Evolutionary conservation across 2,113 vertebrate genomes (phyloP).

Genomic region (Oostethus manadensis): DNA sequence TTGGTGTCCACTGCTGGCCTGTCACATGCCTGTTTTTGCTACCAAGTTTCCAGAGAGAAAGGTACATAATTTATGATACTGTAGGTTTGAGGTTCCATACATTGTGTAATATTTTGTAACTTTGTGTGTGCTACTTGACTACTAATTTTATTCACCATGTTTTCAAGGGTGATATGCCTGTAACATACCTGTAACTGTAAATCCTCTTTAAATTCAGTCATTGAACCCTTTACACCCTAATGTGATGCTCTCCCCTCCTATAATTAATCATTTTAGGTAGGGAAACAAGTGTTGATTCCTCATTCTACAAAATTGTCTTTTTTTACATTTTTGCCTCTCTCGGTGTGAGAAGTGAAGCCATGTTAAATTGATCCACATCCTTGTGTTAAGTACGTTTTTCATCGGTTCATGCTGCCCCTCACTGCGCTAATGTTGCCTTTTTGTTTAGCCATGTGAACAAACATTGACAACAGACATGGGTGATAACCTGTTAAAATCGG

Average conservation of each 20-base stretch:
- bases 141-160: no score
- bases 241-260: no score
- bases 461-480: not conserved
- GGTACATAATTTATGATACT: slow-evolving; percentile 35
- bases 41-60: slow-evolving; percentile 75
- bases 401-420: not conserved
- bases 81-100: no score
- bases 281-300: not conserved
- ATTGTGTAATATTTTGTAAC: no score
- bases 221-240: not conserved
- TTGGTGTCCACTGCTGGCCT: slow-evolving; percentile 83
- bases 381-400: not conserved
- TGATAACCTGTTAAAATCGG: not conserved
- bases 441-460: not conserved
- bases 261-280: not conserved
- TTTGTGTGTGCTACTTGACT: no score
- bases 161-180: no score
- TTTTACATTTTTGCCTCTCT: not conserved
- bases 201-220: no score
- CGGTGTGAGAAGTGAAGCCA: not conserved
- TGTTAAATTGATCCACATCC: not conserved
- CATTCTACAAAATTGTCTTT: not conserved
- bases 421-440: not conserved
- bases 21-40: slow-evolving; percentile 80
- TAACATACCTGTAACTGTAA: no score